A percentile compares a stretch with the other conserved stretches of the same genome.
These are phyloP conservation scores for Antheraea assamensis DNA, from an alignment of 2,888 invertebrate genomes.

Conservation along the genomic window DNA sequence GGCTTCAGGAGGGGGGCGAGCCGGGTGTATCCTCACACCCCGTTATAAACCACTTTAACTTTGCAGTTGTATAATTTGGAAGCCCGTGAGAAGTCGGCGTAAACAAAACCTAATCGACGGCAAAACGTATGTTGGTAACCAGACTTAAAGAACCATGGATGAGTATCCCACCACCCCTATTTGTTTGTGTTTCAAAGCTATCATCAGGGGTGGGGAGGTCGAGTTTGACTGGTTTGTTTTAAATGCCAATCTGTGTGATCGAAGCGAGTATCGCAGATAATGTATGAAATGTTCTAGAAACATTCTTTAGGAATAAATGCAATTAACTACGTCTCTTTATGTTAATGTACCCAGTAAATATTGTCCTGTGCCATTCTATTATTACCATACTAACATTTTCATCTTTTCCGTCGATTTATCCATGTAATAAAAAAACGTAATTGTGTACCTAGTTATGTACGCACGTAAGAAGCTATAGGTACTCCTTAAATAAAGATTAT, in stretches of 20 bases:
- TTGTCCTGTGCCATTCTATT: neutral
- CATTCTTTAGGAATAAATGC: constrained; percentile 16
- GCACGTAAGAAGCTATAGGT: too few species aligned
- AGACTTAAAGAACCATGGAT: constrained; percentile 58
- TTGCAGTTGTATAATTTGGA: neutral
- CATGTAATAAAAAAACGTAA: too few species aligned
- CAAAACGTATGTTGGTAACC: constrained; percentile 37
- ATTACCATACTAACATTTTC: neutral
- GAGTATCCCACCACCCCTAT: constrained; percentile 49
- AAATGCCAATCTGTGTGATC: constrained; percentile 35
- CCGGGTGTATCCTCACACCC: constrained; percentile 37
- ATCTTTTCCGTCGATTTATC: too few species aligned
- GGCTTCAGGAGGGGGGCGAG: constrained; percentile 49
- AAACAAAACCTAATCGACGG: neutral
- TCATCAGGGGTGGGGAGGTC: constrained; percentile 37
- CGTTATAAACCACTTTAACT: constrained; percentile 34
- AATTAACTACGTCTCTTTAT: neutral
- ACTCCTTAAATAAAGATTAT: too few species aligned
- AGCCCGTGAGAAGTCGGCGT: neutral
- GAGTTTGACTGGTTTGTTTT: constrained; percentile 39
- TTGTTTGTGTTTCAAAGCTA: constrained; percentile 29
- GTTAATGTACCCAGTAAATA: neutral
- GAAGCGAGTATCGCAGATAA: constrained; percentile 24
- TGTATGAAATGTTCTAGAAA: constrained; percentile 29
- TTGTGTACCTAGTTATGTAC: too few species aligned